Conservation (phyloP, 2,888 invertebrate species). For the Lasioglossum leucozonium region DNA sequence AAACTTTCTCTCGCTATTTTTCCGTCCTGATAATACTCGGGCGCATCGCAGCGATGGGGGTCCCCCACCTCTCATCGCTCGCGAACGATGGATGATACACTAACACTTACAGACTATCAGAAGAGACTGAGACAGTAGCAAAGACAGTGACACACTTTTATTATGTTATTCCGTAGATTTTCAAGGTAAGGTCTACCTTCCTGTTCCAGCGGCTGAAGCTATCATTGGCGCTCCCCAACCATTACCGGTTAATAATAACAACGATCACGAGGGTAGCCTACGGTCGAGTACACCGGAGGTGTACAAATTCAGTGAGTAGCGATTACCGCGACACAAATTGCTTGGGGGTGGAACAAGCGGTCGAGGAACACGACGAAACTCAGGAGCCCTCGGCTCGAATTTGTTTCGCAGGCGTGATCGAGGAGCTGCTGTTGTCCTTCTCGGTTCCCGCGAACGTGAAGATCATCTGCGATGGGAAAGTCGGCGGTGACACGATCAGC, state of each 20-base stretch:
- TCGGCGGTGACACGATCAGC: conserved; percentile 84
- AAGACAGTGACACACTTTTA: conserved; percentile 72
- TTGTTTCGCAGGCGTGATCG: conserved; percentile 75
- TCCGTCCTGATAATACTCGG: not conserved
- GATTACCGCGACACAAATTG: not conserved
- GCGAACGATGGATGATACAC: conserved; percentile 37
- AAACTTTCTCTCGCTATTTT: not conserved
- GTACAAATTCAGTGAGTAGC: conserved; percentile 76
- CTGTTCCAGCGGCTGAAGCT: conserved; percentile 82
- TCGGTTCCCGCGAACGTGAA: conserved; percentile 81
- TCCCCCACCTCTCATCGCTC: no score
- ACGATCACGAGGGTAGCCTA: conserved; percentile 72
- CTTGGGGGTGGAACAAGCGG: not conserved
- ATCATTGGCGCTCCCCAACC: conserved; percentile 67
- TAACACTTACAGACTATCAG: conserved; percentile 66
- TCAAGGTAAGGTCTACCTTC: conserved; percentile 81
- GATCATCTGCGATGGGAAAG: conserved; percentile 82
- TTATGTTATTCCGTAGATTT: conserved; percentile 77
- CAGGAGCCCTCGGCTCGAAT: not conserved
- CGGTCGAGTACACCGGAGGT: conserved; percentile 72
- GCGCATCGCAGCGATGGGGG: not conserved
- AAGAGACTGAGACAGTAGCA: conserved; percentile 66
- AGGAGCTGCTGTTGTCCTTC: conserved; percentile 83
- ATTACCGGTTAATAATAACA: conserved; percentile 67
- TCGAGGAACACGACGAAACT: not conserved